Evolutionary conservation across 2,888 invertebrate species (phyloP).

Genomic region (Drosophila pegasa): DNA sequence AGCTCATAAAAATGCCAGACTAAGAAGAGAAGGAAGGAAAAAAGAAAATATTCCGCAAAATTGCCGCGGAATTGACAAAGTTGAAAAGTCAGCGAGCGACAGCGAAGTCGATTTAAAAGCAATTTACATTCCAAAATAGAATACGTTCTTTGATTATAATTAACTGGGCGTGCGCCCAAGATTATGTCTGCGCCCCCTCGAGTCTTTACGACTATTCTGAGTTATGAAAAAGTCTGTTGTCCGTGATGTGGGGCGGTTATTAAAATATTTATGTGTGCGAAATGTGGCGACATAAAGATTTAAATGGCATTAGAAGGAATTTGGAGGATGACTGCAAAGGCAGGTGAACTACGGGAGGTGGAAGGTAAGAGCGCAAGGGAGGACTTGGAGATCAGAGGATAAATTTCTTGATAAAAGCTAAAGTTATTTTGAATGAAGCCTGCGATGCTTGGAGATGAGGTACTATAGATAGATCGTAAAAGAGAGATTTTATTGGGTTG

Average conservation of each 20-base stretch:
- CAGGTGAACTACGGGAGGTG: neutral
- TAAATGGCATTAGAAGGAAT: neutral
- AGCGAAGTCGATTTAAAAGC: constrained; percentile 66
- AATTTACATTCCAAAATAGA: constrained; percentile 74
- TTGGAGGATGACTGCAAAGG: neutral
- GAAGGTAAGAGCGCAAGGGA: neutral
- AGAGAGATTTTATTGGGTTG: no score
- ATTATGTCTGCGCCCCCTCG: neutral
- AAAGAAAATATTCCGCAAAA: constrained; percentile 20
- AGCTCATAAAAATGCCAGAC: constrained; percentile 63
- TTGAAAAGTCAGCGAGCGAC: constrained; percentile 52
- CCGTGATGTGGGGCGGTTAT: constrained; percentile 6
- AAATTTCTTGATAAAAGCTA: no score
- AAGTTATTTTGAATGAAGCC: no score
- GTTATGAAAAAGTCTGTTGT: constrained; percentile 20
- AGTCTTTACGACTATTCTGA: constrained; percentile 12
- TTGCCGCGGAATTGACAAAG: constrained; percentile 52
- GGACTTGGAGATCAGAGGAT: no score
- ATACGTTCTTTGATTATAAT: constrained; percentile 67
- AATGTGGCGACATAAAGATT: constrained; percentile 1
- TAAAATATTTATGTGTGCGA: constrained; percentile 7
- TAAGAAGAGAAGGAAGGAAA: neutral
- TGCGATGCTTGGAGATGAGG: no score
- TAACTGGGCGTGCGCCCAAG: constrained; percentile 47
- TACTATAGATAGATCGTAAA: no score